Evolutionary conservation across 2,113 vertebrate species (phyloP).

Genomic region (Peromyscus polionotus): DNA sequence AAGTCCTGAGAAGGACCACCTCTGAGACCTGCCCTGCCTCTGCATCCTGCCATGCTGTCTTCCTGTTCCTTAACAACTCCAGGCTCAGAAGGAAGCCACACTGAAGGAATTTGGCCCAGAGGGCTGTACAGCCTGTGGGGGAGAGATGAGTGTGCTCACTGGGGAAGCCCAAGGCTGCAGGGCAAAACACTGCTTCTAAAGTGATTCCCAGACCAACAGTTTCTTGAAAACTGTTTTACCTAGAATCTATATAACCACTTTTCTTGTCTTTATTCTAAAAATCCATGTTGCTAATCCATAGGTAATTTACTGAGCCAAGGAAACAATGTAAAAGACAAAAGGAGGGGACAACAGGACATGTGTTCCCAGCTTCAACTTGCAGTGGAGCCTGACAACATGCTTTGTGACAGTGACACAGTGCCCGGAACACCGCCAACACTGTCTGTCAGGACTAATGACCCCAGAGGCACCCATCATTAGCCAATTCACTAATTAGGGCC

Average conservation of each 20-base stretch:
- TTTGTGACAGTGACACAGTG: neutral
- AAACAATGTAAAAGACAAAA: neutral
- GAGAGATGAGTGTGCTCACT: neutral
- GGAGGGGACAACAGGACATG: fast-evolving
- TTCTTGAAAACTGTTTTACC: neutral
- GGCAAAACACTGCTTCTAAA: neutral
- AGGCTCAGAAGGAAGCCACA: neutral
- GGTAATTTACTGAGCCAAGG: neutral
- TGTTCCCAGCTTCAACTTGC: neutral
- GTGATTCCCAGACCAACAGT: neutral
- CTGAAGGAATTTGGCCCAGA: neutral
- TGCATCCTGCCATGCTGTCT: neutral
- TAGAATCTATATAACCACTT: neutral
- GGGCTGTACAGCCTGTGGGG: neutral
- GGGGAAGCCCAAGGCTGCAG: neutral
- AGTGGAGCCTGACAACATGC: neutral
- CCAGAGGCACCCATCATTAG: conserved; percentile 65
- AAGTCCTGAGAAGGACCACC: neutral
- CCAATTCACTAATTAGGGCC: conserved; percentile 68
- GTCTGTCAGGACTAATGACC: conserved; percentile 66
- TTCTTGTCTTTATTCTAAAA: neutral
- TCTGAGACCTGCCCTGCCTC: neutral
- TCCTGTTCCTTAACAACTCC: neutral
- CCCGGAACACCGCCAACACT: neutral
- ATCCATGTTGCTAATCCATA: neutral